Evolutionary conservation across 2,888 invertebrate species (phyloP).

Genomic region (Labia minor): DNA sequence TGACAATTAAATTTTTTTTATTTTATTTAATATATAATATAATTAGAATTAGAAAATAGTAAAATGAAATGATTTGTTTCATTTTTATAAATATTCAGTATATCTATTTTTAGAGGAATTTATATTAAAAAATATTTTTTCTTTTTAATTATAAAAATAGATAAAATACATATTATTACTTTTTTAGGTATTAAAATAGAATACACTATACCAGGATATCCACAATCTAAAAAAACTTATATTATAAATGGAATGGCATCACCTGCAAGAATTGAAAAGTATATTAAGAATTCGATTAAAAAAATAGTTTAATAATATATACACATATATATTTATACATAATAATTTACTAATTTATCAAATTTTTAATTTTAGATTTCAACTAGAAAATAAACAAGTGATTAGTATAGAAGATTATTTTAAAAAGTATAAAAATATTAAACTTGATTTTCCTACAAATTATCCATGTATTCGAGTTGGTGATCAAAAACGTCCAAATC

Average conservation of each 20-base stretch:
- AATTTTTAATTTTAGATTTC: slow-evolving; percentile 17
- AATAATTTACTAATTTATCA: too few relatives aligned
- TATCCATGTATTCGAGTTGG: slow-evolving; percentile 78
- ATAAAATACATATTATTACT: slow-evolving; percentile 18
- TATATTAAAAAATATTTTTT: too few relatives aligned
- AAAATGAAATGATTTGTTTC: too few relatives aligned
- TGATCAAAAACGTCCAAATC: slow-evolving; percentile 23
- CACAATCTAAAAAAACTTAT: slow-evolving; percentile 37
- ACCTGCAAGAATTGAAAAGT: slow-evolving; percentile 30
- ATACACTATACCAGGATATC: slow-evolving; percentile 39
- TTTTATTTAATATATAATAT: too few relatives aligned
- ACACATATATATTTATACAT: too few relatives aligned
- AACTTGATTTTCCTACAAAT: slow-evolving; percentile 51
- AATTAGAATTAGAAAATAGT: too few relatives aligned
- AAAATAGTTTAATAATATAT: too few relatives aligned
- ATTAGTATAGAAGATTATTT: slow-evolving; percentile 43
- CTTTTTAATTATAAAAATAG: too few relatives aligned
- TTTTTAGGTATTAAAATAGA: slow-evolving; percentile 35
- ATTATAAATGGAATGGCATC: slow-evolving; percentile 38
- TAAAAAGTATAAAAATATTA: slow-evolving; percentile 36
- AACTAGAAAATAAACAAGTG: slow-evolving; percentile 28
- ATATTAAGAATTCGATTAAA: too few relatives aligned
- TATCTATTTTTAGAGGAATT: too few relatives aligned
- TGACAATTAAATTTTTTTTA: too few relatives aligned
- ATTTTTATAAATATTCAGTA: too few relatives aligned